These are phyloP conservation scores for Sarcoramphus papa DNA, from an alignment of 2,797 vertebrate genomes.

Conservation along the genomic window DNA sequence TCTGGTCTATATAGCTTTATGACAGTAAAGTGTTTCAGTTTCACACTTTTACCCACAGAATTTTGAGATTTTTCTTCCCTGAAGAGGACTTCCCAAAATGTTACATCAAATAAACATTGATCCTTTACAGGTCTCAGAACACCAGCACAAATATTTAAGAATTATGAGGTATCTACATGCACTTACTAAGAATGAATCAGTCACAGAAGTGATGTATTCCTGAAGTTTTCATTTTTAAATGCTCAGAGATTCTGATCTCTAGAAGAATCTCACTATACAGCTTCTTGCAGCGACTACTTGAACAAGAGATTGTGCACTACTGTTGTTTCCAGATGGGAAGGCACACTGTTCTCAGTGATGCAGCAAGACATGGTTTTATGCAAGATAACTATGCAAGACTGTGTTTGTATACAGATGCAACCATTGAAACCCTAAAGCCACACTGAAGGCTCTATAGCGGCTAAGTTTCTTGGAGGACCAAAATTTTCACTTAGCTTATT, in stretches of 20 bases:
- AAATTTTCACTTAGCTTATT: neutral
- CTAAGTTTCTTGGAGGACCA: neutral
- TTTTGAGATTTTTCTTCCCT: neutral
- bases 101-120: neutral
- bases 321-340: neutral
- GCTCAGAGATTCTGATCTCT: neutral
- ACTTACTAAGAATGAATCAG: neutral
- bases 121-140: neutral
- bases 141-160: neutral
- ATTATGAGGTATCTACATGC: neutral
- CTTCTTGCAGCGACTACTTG: neutral
- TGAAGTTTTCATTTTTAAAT: neutral
- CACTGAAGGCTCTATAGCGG: neutral
- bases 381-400: neutral
- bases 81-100: neutral
- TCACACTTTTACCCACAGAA: neutral
- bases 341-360: neutral
- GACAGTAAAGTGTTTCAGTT: neutral
- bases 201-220: neutral
- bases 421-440: neutral
- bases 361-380: neutral
- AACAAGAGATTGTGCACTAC: neutral
- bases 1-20: neutral
- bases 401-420: neutral
- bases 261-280: neutral